Percentiles rank a stretch among this genome's conserved stretches.
Evolutionary conservation across 2,797 vertebrate species (phyloP).

Genomic region (Dicrostonyx torquatus): DNA sequence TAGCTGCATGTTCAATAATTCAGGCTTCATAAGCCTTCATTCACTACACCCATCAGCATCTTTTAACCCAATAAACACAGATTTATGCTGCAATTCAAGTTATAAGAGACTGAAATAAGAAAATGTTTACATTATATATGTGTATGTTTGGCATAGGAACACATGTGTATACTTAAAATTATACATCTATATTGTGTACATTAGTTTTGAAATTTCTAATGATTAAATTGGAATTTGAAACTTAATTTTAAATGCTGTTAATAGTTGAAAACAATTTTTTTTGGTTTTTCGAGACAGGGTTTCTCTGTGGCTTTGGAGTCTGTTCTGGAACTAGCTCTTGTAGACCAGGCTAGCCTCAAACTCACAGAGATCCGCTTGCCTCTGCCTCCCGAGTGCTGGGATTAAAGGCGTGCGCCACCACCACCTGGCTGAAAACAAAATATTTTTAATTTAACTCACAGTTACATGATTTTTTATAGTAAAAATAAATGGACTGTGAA

Average conservation of each 20-base stretch:
- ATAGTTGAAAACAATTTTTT: neutral
- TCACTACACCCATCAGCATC: constrained; percentile 39
- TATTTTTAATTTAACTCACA: neutral
- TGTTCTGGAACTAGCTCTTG: no score
- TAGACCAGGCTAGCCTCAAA: no score
- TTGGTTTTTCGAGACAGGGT: no score
- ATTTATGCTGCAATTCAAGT: neutral
- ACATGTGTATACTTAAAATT: neutral
- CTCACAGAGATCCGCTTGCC: no score
- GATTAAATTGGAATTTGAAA: neutral
- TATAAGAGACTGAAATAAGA: neutral
- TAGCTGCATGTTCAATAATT: constrained; percentile 76
- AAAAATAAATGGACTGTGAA: neutral
- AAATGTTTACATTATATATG: neutral
- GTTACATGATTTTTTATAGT: neutral
- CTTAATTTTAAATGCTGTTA: neutral
- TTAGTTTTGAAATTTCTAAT: neutral
- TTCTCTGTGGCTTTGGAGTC: no score
- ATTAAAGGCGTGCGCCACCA: no score
- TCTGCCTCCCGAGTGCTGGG: no score
- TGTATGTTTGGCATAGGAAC: neutral
- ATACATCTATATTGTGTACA: neutral
- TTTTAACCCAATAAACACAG: constrained; percentile 52
- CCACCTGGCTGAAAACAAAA: neutral
- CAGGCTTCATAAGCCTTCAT: constrained; percentile 55